Evolutionary conservation across 2,113 vertebrate genomes (phyloP).

Genomic region (Romanogobio albipinnatus): DNA sequence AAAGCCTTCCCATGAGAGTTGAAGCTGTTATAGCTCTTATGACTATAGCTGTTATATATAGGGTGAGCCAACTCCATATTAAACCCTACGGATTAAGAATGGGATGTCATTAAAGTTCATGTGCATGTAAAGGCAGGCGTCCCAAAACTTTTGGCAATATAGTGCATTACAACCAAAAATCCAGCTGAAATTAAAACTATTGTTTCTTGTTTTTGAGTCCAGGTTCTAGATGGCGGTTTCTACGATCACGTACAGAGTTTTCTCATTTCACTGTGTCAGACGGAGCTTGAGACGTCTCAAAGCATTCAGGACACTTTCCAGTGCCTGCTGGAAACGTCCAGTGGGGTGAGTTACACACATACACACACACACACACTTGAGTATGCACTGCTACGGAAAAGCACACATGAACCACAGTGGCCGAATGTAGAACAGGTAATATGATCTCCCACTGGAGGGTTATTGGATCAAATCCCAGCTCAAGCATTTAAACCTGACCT

Average conservation of each 20-base stretch:
- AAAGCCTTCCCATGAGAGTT: too few relatives aligned
- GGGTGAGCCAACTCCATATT: too few relatives aligned
- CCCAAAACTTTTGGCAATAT: too few relatives aligned
- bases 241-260: conserved; percentile 93
- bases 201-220: conserved; percentile 19
- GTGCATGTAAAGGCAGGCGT: too few relatives aligned
- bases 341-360: conserved; percentile 76
- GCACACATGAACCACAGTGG: conserved; percentile 15
- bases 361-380: conserved; percentile 13
- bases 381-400: conserved; percentile 28
- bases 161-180: neutral
- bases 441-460: conserved; percentile 45
- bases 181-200: neutral
- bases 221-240: conserved; percentile 90
- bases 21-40: too few relatives aligned
- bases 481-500: neutral
- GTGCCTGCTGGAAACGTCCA: conserved; percentile 86
- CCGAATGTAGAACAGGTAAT: conserved; percentile 42
- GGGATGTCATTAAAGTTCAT: too few relatives aligned
- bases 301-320: conserved; percentile 88
- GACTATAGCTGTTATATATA: too few relatives aligned
- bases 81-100: too few relatives aligned
- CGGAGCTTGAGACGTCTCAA: conserved; percentile 88
- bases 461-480: conserved; percentile 37
- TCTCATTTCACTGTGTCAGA: conserved; percentile 91